Evolutionary conservation across 2,113 vertebrate species (phyloP).

Genomic region (Scomber japonicus): DNA sequence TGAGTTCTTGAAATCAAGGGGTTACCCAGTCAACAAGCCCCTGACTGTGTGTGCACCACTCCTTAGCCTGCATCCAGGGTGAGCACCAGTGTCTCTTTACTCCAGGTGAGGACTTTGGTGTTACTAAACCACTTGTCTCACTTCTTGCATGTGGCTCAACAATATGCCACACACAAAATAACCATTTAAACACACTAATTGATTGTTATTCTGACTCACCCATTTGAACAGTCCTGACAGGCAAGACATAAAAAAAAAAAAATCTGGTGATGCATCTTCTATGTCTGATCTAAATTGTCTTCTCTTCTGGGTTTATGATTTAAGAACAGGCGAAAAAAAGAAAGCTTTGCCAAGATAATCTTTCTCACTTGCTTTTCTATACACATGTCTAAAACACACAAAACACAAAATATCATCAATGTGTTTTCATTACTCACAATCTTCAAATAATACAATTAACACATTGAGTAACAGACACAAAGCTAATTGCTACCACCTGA

Average conservation of each 20-base stretch:
- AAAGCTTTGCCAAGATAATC: too few species aligned
- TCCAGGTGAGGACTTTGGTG: constrained; percentile 13
- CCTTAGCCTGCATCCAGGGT: not conserved
- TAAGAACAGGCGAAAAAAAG: too few species aligned
- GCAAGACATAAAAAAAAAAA: too few species aligned
- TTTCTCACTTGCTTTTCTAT: too few species aligned
- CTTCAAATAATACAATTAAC: not conserved
- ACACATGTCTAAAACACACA: not conserved
- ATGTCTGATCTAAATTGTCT: too few species aligned
- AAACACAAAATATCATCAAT: not conserved
- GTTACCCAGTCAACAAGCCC: constrained; percentile 6
- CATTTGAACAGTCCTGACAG: too few species aligned
- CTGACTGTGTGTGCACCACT: constrained; percentile 10
- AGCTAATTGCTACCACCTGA: constrained; percentile 16
- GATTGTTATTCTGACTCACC: not conserved
- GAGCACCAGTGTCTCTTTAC: not conserved
- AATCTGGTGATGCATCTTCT: too few species aligned
- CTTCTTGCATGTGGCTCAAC: too few species aligned
- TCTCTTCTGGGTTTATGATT: too few species aligned
- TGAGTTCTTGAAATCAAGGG: constrained; percentile 4
- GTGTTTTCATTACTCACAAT: not conserved
- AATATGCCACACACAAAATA: not conserved
- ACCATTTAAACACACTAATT: not conserved
- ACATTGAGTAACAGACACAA: constrained; percentile 12
- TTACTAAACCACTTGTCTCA: constrained; percentile 27